Evolutionary conservation across 37 sponge, comb jelly and placozoan genomes (phyloP).

Genomic region (Mnemiopsis leidyi): DNA sequence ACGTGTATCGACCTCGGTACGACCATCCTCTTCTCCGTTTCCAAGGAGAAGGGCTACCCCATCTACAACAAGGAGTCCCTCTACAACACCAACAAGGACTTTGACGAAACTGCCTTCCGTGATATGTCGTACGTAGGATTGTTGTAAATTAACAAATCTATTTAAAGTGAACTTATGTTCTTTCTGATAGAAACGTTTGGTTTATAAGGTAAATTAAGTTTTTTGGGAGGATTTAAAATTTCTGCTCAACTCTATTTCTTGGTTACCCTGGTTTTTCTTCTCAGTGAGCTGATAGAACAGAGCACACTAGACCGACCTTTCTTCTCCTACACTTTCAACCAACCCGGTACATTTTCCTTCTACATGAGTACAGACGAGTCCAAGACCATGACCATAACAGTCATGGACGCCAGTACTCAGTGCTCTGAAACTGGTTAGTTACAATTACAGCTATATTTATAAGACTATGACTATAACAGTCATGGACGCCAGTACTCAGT

Average conservation of each 20-base stretch:
- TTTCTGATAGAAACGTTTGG: too few relatives aligned
- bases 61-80: conserved; percentile 61
- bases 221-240: too few relatives aligned
- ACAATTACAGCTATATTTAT: neutral
- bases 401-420: conserved; percentile 36
- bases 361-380: neutral
- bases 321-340: conserved; percentile 28
- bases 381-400: neutral
- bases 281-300: conserved; percentile 9
- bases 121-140: conserved; percentile 58
- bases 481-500: conserved; percentile 34
- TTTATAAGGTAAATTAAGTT: too few relatives aligned
- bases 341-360: conserved; percentile 18
- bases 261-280: neutral
- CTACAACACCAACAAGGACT: conserved; percentile 66
- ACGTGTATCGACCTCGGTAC: conserved; percentile 60
- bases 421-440: conserved; percentile 6
- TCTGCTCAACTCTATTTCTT: neutral
- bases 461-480: neutral
- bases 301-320: neutral
- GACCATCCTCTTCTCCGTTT: conserved; percentile 9
- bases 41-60: conserved; percentile 34
- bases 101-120: conserved; percentile 66
- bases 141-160: too few relatives aligned
- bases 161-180: too few relatives aligned